Conservation (phyloP, 2,888 invertebrate species). For the Neoascia interrupta region DNA sequence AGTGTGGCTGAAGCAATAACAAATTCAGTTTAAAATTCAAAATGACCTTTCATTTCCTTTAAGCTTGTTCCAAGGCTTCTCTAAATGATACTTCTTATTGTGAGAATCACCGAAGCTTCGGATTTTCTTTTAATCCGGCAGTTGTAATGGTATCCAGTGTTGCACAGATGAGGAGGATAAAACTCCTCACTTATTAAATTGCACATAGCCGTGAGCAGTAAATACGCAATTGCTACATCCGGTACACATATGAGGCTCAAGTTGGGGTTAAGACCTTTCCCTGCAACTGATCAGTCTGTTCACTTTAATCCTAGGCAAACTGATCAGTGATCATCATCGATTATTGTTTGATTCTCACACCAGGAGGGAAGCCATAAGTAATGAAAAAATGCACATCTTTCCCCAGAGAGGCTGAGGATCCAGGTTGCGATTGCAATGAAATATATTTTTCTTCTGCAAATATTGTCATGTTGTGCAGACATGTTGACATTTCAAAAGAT, state of each 20-base stretch:
- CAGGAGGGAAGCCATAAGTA: conserved; percentile 8
- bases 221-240: conserved; percentile 64
- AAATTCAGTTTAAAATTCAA: conserved; percentile 54
- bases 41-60: conserved; percentile 63
- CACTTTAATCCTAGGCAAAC: conserved; percentile 34
- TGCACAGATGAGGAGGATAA: conserved; percentile 1
- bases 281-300: conserved; percentile 15
- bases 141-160: background rate
- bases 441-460: too few species aligned
- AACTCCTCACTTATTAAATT: background rate
- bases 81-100: conserved; percentile 26
- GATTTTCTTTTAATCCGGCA: conserved; percentile 38
- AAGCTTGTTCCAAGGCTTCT: conserved; percentile 52
- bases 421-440: too few species aligned
- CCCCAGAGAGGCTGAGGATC: conserved; percentile 7
- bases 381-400: background rate
- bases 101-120: background rate
- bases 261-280: conserved; percentile 26
- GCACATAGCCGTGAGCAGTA: conserved; percentile 38
- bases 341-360: conserved; percentile 43
- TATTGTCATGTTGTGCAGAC: conserved; percentile 62
- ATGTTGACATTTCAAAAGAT: conserved; percentile 68
- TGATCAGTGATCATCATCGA: conserved; percentile 50
- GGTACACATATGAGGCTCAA: conserved; percentile 45
- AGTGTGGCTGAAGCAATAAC: too few species aligned